A percentile compares a stretch with the other conserved stretches of the same genome.
phyloP scores from a whole-genome alignment of 2,113 vertebrate species.

The Camarhynchus parvulus region DNA sequence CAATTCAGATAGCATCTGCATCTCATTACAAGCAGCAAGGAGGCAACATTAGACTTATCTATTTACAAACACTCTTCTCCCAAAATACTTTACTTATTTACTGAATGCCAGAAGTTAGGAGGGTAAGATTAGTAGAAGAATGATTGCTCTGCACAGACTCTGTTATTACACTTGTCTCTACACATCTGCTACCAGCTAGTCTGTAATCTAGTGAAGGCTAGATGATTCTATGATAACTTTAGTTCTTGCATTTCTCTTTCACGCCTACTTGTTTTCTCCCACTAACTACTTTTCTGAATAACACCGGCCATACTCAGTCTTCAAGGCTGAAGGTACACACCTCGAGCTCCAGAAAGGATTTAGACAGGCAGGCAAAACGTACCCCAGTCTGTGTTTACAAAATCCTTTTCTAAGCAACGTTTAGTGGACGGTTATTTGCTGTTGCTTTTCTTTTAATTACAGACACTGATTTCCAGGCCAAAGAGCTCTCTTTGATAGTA shows the following conservation, averaged over 20 bases:
- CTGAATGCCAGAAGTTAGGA: not conserved
- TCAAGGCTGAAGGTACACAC: not conserved
- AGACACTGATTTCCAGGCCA: not conserved
- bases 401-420: not conserved
- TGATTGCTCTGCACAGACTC: conserved; percentile 41
- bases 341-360: not conserved
- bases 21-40: not conserved
- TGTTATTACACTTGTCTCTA: conserved; percentile 60
- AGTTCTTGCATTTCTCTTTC: conserved; percentile 36
- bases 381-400: not conserved
- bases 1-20: not conserved
- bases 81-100: not conserved
- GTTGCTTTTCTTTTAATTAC: not conserved
- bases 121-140: conserved; percentile 39
- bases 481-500: not conserved
- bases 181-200: conserved; percentile 30
- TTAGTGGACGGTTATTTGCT: not conserved
- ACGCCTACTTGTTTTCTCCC: conserved; percentile 12
- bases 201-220: conserved; percentile 48
- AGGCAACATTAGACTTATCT: conserved; percentile 3
- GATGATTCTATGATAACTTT: conserved; percentile 44
- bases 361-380: not conserved
- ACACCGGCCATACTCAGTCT: not conserved
- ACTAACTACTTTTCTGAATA: not conserved
- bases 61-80: conserved; percentile 16